Conservation (phyloP, 2,888 invertebrate species). For the Sipunculus nudus region DNA sequence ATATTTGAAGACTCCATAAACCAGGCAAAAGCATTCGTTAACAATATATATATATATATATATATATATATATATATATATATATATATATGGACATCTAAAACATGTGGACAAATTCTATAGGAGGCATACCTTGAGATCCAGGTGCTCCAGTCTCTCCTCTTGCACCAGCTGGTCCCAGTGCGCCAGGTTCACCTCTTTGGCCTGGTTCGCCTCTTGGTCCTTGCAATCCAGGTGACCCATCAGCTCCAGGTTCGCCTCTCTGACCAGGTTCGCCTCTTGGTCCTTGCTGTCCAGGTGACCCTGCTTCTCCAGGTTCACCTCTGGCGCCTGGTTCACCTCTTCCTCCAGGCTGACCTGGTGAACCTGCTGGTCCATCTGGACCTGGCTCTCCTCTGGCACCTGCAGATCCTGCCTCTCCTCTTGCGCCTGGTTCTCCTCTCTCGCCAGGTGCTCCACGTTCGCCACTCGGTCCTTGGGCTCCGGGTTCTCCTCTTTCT, state of each 20-base stretch:
- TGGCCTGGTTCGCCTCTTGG: slow-evolving; percentile 5
- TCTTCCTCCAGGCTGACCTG: slow-evolving; percentile 30
- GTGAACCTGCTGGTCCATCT: slow-evolving; percentile 45
- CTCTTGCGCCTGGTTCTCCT: slow-evolving; percentile 1
- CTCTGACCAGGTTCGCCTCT: slow-evolving; percentile 26
- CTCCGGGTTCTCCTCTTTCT: slow-evolving; percentile 30
- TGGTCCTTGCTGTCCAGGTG: slow-evolving; percentile 33
- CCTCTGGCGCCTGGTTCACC: slow-evolving; percentile 9
- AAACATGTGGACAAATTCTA: too few species aligned
- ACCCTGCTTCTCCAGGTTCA: slow-evolving; percentile 19
- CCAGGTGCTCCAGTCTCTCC: too few species aligned
- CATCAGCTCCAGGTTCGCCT: slow-evolving; percentile 13
- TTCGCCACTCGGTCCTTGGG: slow-evolving; percentile 40
- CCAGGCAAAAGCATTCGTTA: too few species aligned
- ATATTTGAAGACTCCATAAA: too few species aligned
- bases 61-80: too few species aligned
- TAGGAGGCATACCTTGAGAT: too few species aligned
- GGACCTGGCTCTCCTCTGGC: too few species aligned
- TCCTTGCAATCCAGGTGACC: slow-evolving; percentile 11
- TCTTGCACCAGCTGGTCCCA: not conserved
- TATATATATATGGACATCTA: too few species aligned
- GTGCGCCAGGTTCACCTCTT: slow-evolving; percentile 6
- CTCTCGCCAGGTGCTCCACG: not conserved
- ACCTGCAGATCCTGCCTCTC: not conserved
- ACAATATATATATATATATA: too few species aligned